Conservation (phyloP, 35 echinoderm and acorn worm genomes). For the Hemicentrotus pulcherrimus region DNA sequence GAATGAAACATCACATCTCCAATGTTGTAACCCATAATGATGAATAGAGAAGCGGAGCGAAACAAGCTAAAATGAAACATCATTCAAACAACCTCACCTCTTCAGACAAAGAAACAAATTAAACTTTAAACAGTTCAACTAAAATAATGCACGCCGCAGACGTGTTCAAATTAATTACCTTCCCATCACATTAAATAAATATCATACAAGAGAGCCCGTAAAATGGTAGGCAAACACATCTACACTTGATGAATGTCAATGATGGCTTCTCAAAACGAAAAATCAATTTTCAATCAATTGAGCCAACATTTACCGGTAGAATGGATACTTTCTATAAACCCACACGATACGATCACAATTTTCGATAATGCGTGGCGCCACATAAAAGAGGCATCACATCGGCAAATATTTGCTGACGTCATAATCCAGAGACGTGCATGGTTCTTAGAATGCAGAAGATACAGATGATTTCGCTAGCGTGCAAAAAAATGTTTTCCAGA, state of each 20-base stretch:
- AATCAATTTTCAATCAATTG: not conserved
- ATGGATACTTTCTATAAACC: not conserved
- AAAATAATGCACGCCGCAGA: not conserved
- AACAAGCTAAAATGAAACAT: not conserved
- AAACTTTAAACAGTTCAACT: not conserved
- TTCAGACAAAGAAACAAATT: not conserved
- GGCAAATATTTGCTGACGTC: slow-evolving; percentile 1
- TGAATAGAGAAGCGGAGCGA: not conserved
- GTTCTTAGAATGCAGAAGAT: not conserved
- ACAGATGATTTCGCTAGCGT: not conserved
- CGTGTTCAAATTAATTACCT: slow-evolving; percentile 12
- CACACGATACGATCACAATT: not conserved
- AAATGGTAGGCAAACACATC: not conserved
- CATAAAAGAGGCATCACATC: not conserved
- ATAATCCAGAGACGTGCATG: not conserved
- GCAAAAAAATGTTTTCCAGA: not conserved
- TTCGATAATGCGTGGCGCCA: not conserved
- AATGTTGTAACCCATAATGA: no score
- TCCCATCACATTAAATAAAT: not conserved
- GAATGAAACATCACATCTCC: no score
- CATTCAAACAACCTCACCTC: not conserved
- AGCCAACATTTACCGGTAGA: slow-evolving; percentile 1
- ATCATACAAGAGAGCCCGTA: not conserved
- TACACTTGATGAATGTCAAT: not conserved
- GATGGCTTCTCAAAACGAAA: not conserved